Evolutionary conservation across 2,113 vertebrate species (phyloP), one percentile per base, ranked within the genome.

Genomic region (Marmota flaviventris): DNA sequence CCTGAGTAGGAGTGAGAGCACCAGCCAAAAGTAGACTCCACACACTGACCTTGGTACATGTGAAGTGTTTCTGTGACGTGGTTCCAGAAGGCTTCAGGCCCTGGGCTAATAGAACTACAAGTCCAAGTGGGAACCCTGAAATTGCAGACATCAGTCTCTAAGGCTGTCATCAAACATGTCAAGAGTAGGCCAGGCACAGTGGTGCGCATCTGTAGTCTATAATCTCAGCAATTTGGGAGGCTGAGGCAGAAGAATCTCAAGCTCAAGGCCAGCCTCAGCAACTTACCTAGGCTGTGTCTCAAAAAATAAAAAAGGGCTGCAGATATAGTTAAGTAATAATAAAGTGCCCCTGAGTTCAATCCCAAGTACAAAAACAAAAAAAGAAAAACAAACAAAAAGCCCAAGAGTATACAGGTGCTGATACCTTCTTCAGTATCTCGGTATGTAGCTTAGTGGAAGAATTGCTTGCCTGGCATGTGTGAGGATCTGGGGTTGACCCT

Each of bases 1-100:
- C 87, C 79, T 93, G 84, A 97, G 93, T 85, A 76, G 91, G 85
- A 96, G 85, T 72, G 72, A 96, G 61, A 91, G 77, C 51, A 32
- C 87, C 73, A 83, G 91, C 65, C 91, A 95, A 96, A 94, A 81
- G 72, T 90, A 87, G 65, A 72, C 81, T 63, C 94, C 48, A 73
- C 73, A 39, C 94, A 96, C 17, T 88, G 91, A 94, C 93, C 82
- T 20, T 81, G 85, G 90, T 85, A 72, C 58, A 67, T 61, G 29
- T 20, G 65, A 79, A 82, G 77, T 5, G 0, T 92, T 96, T 91
- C 88, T 39, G 16, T 39, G 42, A 85, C 83, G 51, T 6, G 1
- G 87, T 96, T 93, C 76, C 0, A 0, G 48, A 90, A 89, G 76
- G 63, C 61, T 89, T 75, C 29, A 81, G 93, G 53, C 56, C 37